Evolutionary conservation across 1,140 invertebrate species (phyloP), one percentile per base, ranked within the genome.

Genomic region (Calliopsis andreniformis): DNA sequence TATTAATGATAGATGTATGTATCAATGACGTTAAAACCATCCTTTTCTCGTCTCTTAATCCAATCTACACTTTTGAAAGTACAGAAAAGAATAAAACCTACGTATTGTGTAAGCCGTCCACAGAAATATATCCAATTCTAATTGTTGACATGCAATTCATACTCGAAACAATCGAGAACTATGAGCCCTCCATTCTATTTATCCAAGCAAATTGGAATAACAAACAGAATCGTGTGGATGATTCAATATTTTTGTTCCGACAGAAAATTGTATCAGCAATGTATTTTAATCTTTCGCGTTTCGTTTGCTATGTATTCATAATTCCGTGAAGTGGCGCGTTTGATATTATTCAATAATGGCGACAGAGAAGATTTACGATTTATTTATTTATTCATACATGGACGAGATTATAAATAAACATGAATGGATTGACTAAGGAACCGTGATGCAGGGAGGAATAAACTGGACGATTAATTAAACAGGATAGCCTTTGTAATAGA

Each of bases 1-100:
- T 55, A 70, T 82, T 59, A 73, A 73, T 61, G 64, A 42, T 76
- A 66, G 75, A 35, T 78, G 53, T 78, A 80, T 75, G 76, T 63
- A 61, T 55, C 53, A 68, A 69, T 59, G 69, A 82, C 72, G 69
- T 73, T 63, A 82, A 78, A 78, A 71, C 30, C 39, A n/a, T 49
- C 68, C 43, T n/a, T n/a, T n/a, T n/a, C n/a, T 35, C 39, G 58
- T 73, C 61, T 69, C 68, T 79, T 67, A 78, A 78, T 82, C 63
- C 61, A 61, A 51, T 51, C 66, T 82, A 75, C 63, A 67, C 61
- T 81, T n/a, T 82, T 73, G 79, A 51, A 68, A 81, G 79, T n/a
- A 63, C 73, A 58, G 61, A 39, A 64, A 49, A 35, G 47, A 35
- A 82, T 73, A 70, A 71, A 80, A 76, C 78, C 59, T 59, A 76